Base-by-base conservation (phyloP, 1,140 invertebrate genomes). In the Eufriesea mexicana region DNA sequence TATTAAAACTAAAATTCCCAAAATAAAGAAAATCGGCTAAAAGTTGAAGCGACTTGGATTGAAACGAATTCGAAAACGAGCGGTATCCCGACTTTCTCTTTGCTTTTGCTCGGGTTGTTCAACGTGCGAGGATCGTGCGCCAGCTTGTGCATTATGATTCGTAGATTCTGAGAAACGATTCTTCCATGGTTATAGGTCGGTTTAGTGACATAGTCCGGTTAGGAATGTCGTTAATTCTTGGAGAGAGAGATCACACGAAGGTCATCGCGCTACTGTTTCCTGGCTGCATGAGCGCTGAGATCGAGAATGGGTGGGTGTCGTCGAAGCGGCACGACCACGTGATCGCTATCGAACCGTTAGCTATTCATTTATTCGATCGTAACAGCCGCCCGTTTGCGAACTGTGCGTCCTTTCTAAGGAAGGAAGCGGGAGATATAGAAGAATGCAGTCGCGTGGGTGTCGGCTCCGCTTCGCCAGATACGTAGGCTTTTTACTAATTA, bases 151-250 rank as follows among this genome's bases (percentile, higher is more conserved):
- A 20, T 28, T 28, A 28, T 28, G 47, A 28, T 70, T 28, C 8
- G 25, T 28, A 7, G n/a, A 70, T 70, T 70, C n/a, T 2, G 10
- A 18, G 68, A 70, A 70, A 70, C 10, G 70, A 83, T 86, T 85
- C 70, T 8, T 28, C 45, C 62, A 66, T 66, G 70, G 70, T 79
- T 85, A 86, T 79, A 75, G 84, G 66, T 80, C 76, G 64, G 14
- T 51, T 67, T 72, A 54, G 76, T 84, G 86, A 85, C 86, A 87
- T 71, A 71, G 83, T 57, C 72, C 47, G 35, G 28, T 51, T 66
- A 67, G 78, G 86, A 87, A 87, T 85, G 86, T 75, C 66, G 76
- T 85, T 84, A 84, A 80, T 84, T 87, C 83, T 35, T 72, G 51
- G 74, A 64, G 59, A 78, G 74, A 71, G n/a, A 71, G 73, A 79